phyloP scores from a whole-genome alignment of 2,888 invertebrate genomes.

The Hirtodrosophila histrioides region DNA sequence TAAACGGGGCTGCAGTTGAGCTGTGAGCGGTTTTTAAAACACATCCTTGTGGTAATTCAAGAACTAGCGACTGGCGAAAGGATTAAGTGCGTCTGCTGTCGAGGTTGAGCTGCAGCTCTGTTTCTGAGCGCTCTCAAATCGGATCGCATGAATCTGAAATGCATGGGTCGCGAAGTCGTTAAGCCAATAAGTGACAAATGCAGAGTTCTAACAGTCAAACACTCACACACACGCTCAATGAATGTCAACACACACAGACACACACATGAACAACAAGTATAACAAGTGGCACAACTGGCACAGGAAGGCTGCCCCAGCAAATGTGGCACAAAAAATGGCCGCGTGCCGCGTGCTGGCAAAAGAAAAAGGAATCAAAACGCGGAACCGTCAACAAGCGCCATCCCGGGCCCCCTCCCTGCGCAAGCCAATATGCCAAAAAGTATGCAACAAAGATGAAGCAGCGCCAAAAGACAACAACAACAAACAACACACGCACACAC shows the following conservation, averaged over 20 bases:
- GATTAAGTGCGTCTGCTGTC: too few relatives aligned
- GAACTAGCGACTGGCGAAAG: too few relatives aligned
- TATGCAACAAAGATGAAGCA: slow-evolving; percentile 69
- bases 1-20: too few relatives aligned
- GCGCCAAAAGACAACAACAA: slow-evolving; percentile 41
- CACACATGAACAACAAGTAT: slow-evolving; percentile 18
- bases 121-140: too few relatives aligned
- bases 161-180: slow-evolving; percentile 7
- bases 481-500: slow-evolving; percentile 12
- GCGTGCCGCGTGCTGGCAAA: slow-evolving; percentile 27
- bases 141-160: not conserved
- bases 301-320: slow-evolving; percentile 29
- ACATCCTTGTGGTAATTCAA: too few relatives aligned
- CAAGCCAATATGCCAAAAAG: slow-evolving; percentile 46
- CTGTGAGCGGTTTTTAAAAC: too few relatives aligned
- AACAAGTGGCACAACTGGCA: slow-evolving; percentile 36
- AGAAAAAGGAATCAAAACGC: slow-evolving; percentile 50
- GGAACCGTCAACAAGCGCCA: slow-evolving; percentile 4
- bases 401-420: not conserved
- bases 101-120: too few relatives aligned
- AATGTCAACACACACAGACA: slow-evolving; percentile 1
- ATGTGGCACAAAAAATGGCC: slow-evolving; percentile 53
- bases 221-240: not conserved
- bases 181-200: slow-evolving; percentile 32
- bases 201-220: slow-evolving; percentile 28